A percentile compares a stretch with the other conserved stretches of the same genome.
Conservation (phyloP, 2,113 vertebrate species). For the Nesoenas mayeri region DNA sequence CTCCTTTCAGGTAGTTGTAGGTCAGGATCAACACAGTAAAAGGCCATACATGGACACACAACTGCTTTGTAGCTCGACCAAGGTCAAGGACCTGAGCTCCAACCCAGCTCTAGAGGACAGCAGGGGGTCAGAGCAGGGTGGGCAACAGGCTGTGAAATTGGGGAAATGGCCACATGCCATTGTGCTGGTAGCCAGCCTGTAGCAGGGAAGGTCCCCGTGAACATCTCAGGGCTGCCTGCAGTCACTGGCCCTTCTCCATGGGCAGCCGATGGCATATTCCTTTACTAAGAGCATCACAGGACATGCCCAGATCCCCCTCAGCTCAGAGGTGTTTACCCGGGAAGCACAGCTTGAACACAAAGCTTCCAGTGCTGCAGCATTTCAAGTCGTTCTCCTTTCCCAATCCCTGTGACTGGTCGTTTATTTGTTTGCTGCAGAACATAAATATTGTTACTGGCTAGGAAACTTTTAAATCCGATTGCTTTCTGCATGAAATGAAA, state of each 20-base stretch:
- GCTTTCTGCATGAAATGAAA: background rate
- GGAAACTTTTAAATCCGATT: background rate
- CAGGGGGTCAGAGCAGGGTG: background rate
- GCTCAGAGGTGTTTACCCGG: background rate
- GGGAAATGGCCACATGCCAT: accelerated
- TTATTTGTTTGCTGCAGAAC: background rate
- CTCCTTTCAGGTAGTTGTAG: too few species aligned
- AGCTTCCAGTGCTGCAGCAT: background rate
- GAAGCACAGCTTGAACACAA: accelerated
- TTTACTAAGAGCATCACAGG: background rate
- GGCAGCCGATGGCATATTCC: background rate
- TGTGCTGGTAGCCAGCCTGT: accelerated
- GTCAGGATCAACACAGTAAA: background rate
- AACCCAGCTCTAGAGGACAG: background rate
- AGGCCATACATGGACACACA: accelerated
- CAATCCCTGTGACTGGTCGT: accelerated
- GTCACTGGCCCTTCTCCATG: background rate
- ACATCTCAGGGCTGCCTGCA: accelerated
- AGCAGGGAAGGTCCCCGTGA: background rate
- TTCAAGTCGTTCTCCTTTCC: background rate
- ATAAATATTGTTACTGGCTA: background rate
- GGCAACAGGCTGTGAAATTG: too few species aligned
- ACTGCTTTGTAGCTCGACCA: background rate
- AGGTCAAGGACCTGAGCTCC: background rate
- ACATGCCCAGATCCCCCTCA: accelerated